These are phyloP conservation scores for Luperina testacea DNA, from an alignment of 2,888 invertebrate genomes.

Conservation along the genomic window DNA sequence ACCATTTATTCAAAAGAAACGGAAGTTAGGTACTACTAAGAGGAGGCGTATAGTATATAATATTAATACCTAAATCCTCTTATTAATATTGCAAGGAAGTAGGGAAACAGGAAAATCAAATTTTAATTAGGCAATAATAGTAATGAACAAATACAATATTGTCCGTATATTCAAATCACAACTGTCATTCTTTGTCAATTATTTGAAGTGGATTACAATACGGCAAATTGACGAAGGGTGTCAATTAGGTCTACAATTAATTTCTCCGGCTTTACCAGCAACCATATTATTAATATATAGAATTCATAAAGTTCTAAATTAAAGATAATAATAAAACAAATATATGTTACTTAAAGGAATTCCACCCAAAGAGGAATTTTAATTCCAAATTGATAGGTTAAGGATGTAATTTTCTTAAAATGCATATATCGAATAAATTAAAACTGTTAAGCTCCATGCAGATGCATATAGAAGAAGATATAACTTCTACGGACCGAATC, in stretches of 20 bases:
- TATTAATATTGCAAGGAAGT: not conserved
- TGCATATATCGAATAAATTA: not conserved
- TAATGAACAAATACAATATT: not conserved
- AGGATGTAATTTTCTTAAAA: not conserved
- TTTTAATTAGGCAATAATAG: not conserved
- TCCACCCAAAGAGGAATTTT: not conserved
- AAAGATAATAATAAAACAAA: not conserved
- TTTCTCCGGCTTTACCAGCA: not conserved
- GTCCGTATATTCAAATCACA: not conserved
- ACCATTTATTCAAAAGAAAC: slow-evolving; percentile 8
- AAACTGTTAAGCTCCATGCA: not conserved
- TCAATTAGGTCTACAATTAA: not conserved
- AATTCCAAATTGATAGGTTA: not conserved
- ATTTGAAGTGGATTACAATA: not conserved
- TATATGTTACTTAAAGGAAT: not conserved
- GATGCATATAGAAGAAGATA: not conserved
- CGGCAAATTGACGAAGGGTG: not conserved
- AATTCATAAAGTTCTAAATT: not conserved
- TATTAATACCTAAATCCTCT: not conserved
- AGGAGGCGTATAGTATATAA: not conserved
- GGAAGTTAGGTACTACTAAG: not conserved
- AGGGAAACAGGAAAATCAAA: not conserved
- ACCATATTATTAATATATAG: not conserved
- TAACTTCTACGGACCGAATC: not conserved
- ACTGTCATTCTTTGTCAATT: not conserved